A percentile compares a stretch with the other conserved stretches of the same genome.
Conservation (phyloP, 2,113 vertebrate genomes). For the Ibidorhyncha struthersii region DNA sequence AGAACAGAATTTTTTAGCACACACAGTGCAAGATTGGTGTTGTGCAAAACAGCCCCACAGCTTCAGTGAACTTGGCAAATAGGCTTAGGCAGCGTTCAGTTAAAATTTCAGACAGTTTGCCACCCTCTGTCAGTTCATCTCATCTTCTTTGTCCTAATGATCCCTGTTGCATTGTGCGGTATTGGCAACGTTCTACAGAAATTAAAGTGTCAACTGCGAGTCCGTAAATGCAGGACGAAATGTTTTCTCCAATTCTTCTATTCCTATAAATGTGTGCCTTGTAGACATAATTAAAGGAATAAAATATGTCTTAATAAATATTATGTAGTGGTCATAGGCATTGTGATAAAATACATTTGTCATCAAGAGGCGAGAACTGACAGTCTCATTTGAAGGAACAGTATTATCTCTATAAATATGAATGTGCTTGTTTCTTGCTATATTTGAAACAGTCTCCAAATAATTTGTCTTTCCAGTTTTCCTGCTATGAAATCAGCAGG, state of each 20-base stretch:
- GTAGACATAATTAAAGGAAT: neutral
- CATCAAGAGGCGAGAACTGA: neutral
- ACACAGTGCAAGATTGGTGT: neutral
- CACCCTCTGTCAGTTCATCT: neutral
- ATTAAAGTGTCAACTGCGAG: neutral
- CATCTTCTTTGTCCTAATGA: neutral
- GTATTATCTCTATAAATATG: neutral
- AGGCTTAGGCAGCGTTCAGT: neutral
- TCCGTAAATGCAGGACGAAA: neutral
- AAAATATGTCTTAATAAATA: neutral
- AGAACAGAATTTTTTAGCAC: neutral
- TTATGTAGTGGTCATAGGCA: neutral
- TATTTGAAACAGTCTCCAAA: neutral
- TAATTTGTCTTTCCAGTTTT: neutral
- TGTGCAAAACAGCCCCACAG: neutral
- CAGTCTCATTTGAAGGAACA: neutral
- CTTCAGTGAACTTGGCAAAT: neutral
- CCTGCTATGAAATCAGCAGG: neutral
- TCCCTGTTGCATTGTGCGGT: neutral
- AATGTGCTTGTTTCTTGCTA: neutral
- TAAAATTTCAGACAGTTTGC: neutral
- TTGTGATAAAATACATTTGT: neutral
- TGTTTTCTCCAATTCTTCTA: neutral
- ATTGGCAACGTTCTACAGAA: neutral
- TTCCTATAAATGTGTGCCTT: neutral